Base-by-base conservation (phyloP, 2,113 vertebrate genomes). In the Malurus alboscapulatus region DNA sequence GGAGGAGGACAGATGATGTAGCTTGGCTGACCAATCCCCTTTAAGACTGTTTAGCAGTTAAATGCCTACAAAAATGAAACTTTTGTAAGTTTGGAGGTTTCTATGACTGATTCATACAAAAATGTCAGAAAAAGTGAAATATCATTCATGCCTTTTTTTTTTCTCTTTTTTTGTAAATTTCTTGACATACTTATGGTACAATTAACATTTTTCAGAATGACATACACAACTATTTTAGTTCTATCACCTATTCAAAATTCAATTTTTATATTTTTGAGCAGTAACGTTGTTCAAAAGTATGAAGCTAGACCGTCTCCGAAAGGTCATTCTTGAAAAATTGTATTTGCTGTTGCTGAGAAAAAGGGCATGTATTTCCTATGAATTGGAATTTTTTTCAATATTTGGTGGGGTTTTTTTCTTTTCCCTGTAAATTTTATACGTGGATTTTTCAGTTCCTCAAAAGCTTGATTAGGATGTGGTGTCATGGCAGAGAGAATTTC, bases 321-420 rank as follows among this genome's bases (percentile, higher is more conserved):
- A 20, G 19, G 2, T 24, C 5, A 48, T 4, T 47, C 9, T 15
- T 74, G 6, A 78, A 24, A 87, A 48, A 0, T 22, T 9, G 0
- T 2, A 13, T 55, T 67, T 78, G 51, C 8, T 82, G 3, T 12
- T 32, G 5, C 16, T 63, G 17, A 67, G 20, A 38, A 15, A 14
- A 55, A 6, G 7, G 1, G 1, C 32, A 27, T 26, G 2, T 6
- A 17, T 72, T 79, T 67, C 3, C 14, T 40, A 66, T 29, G 1
- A 54, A 71, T 34, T 34, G 26, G 4, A 71, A 7, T 17, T 32
- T 1, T 27, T 42, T 30, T 17, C n/a, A 22, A 44, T 40, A 0
- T 16, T 53, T 69, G 12, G 2, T 53, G 2, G 0, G 0, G 2
- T 13, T 44, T 38, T 75, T 55, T 17, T 34, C n/a, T 74, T 58